These are phyloP conservation scores for Rafetus swinhoei DNA, from an alignment of 2,113 vertebrate genomes.

Conservation along the genomic window DNA sequence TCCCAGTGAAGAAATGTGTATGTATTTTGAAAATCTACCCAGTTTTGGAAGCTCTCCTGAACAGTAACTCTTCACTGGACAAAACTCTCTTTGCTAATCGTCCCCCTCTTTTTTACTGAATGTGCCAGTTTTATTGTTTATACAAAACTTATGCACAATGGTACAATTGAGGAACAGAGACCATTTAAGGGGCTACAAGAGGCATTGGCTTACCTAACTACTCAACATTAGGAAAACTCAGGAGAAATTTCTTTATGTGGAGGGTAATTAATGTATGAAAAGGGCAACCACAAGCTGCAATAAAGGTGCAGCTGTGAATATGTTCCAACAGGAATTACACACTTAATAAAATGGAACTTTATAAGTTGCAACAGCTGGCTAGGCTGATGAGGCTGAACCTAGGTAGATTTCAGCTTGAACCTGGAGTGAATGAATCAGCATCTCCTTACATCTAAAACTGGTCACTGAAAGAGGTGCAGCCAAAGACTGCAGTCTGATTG, in stretches of 20 bases:
- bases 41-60: neutral
- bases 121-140: rapidly evolving
- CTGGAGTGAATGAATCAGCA: neutral
- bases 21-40: neutral
- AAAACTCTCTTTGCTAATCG: rapidly evolving
- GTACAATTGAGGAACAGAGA: neutral
- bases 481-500: neutral
- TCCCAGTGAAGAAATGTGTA: neutral
- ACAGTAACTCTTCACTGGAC: rapidly evolving
- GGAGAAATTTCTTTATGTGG: rapidly evolving
- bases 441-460: neutral
- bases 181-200: neutral
- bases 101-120: rapidly evolving
- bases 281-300: rapidly evolving
- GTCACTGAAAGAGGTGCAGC: neutral
- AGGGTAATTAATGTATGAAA: neutral
- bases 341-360: neutral
- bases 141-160: rapidly evolving
- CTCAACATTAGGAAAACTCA: rapidly evolving
- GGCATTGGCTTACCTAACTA: neutral
- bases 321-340: neutral
- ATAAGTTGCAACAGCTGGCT: neutral
- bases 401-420: neutral
- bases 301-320: neutral
- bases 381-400: neutral